Base-by-base conservation (phyloP, 1,140 invertebrate species). In the Sycophila sp. region DNA sequence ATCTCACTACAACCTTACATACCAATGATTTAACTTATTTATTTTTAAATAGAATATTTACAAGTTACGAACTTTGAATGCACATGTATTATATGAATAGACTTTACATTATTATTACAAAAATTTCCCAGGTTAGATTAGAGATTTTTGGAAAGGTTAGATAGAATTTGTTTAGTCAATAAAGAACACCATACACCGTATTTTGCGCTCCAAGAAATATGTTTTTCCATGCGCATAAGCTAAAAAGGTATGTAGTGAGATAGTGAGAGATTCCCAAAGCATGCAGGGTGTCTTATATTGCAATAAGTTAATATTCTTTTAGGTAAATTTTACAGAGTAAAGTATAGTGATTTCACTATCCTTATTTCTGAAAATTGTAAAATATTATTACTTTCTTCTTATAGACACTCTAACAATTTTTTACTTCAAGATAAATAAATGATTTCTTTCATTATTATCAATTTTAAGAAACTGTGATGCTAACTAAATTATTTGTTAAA, bases 241-340 rank as follows among this genome's bases (percentile, higher is more conserved):
- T 72, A 82, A 81, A 45, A 58, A 26, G 79, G 77, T 82, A 77
- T 80, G 76, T 84, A 80, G 79, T 83, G 76, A 85, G 76, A 82
- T 80, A 82, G 76, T 82, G 75, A 77, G 83, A 81, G 79, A 80
- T 78, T 79, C 76, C 79, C 81, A 81, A 83, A 82, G 80, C 84
- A 86, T 86, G 84, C 84, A 73, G 78, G 77, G 83, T 74, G 71
- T 80, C 77, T 63, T 76, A 75, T 59, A 49, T 60, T 62, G 42
- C 36, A 68, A 69, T 72, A 67, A 56, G 51, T 71, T 69, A 1
- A 56, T 15, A 42, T 42, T 32, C 42, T 15, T 24, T 34, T 55
- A 15, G 10, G 5, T 17, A 56, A 66, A 7, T 55, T 40, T 38
- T n/a, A 5, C 4, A 28, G 2, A 47, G 2, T 24, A 45, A 45